These are phyloP conservation scores for Semotilus atromaculatus DNA, from an alignment of 2,797 vertebrate genomes.

Conservation along the genomic window DNA sequence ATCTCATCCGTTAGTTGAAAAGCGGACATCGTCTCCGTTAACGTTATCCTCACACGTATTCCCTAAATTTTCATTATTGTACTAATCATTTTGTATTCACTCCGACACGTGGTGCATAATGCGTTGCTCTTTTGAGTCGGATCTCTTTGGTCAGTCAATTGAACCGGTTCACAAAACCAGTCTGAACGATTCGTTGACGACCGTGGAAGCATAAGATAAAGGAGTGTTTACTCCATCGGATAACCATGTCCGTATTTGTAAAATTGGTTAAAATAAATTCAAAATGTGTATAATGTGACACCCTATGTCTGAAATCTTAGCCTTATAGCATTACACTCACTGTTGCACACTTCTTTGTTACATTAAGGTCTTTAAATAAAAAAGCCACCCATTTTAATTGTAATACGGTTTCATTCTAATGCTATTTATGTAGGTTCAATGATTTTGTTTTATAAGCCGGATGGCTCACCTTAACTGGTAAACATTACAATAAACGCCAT, in stretches of 20 bases:
- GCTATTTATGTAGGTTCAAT: neutral
- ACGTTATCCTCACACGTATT: neutral
- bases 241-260: neutral
- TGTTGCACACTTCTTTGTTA: too few species aligned
- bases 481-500: neutral
- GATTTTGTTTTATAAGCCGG: neutral
- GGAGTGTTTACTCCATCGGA: neutral
- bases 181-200: neutral
- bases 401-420: neutral
- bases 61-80: neutral
- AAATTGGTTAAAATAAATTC: too few species aligned
- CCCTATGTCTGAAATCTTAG: neutral
- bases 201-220: neutral
- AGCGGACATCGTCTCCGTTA: conserved; percentile 9
- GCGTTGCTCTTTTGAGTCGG: neutral
- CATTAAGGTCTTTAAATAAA: too few species aligned
- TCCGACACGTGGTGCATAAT: too few species aligned
- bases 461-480: neutral
- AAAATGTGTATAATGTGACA: neutral
- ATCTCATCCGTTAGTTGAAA: conserved; percentile 64
- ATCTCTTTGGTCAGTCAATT: neutral
- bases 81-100: too few species aligned
- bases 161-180: neutral
- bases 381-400: neutral
- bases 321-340: neutral